Evolutionary conservation across 1,140 invertebrate species (phyloP).

Genomic region (Macrocentrus cingulum): DNA sequence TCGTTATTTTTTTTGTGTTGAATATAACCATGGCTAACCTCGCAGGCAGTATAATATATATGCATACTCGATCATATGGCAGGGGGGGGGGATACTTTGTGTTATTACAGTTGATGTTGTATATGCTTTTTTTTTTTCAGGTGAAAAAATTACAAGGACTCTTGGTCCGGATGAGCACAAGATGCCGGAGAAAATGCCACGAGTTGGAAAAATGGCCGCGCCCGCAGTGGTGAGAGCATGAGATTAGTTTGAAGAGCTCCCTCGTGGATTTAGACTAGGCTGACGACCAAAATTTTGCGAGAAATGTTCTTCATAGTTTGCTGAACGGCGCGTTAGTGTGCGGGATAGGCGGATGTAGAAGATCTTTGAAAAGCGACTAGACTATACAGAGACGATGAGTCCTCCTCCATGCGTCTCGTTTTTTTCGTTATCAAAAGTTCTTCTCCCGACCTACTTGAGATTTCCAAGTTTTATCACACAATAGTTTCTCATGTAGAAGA

Average conservation of each 20-base stretch:
- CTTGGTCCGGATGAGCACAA: too few relatives aligned
- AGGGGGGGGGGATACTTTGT: too few relatives aligned
- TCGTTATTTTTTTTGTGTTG: neutral
- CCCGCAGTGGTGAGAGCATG: neutral
- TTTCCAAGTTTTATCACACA: too few relatives aligned
- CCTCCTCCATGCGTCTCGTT: constrained; percentile 7
- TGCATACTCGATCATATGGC: too few relatives aligned
- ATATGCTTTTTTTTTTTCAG: neutral
- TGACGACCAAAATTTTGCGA: constrained; percentile 4
- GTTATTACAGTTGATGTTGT: neutral
- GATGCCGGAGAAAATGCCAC: neutral
- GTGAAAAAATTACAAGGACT: neutral
- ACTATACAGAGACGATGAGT: neutral
- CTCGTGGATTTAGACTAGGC: neutral
- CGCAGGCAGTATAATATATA: too few relatives aligned
- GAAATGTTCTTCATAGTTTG: constrained; percentile 4
- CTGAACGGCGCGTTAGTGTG: neutral
- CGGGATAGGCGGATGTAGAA: neutral
- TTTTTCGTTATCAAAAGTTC: constrained; percentile 6
- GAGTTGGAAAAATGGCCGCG: constrained; percentile 8
- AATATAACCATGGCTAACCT: neutral
- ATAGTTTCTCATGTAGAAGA: neutral
- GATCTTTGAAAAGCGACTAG: constrained; percentile 5
- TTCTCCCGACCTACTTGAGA: neutral
- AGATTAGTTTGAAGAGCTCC: constrained; percentile 11